Evolutionary conservation across 2,113 vertebrate genomes (phyloP), one percentile per base, ranked within the genome.

Genomic region (Centropus bengalensis): DNA sequence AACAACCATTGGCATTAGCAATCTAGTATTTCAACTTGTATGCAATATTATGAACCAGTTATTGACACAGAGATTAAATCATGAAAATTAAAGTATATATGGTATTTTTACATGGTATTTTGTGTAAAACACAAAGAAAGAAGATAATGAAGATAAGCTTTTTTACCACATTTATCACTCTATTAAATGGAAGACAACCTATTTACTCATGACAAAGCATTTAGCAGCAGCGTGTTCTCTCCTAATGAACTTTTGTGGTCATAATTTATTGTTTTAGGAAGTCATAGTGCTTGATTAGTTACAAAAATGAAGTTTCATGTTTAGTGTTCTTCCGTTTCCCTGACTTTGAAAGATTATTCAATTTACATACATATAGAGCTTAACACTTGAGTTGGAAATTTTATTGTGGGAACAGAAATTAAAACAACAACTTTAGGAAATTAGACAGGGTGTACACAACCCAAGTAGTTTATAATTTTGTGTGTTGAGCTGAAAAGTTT

Each of bases 261-360:
- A 64, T 74, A 32, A 52, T 75, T 74, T 75, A 64, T 59, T 63
- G 30, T 64, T 91, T 8, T 38, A 93, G 42, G 55, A 76, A 73
- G 21, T 38, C 13, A 24, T 16, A 51, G 14, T 38, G 6, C 44
- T 62, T 85, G 60, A 82, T 92, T 88, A 69, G 17, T 56, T 47
- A 76, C 8, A n/a, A 56, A 94, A 92, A 80, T 26, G 6, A 78
- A 66, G 7, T 20, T 51, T 87, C 32, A 32, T 55, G 23, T 73
- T 80, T 62, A 80, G 47, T 38, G 20, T 66, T 5, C 3, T 52
- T 86, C 20, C 36, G 91, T 92, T 93, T 84, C n/a, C 38, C 27
- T 38, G 14, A 75, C 77, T 89, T 91, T 91, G 49, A 83, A 92
- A 89, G 24, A 82, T 88, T 69, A 42, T 85, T 89, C 51, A 85